Conservation (phyloP, 2,888 invertebrate species). For the Lochmaea capreae region DNA sequence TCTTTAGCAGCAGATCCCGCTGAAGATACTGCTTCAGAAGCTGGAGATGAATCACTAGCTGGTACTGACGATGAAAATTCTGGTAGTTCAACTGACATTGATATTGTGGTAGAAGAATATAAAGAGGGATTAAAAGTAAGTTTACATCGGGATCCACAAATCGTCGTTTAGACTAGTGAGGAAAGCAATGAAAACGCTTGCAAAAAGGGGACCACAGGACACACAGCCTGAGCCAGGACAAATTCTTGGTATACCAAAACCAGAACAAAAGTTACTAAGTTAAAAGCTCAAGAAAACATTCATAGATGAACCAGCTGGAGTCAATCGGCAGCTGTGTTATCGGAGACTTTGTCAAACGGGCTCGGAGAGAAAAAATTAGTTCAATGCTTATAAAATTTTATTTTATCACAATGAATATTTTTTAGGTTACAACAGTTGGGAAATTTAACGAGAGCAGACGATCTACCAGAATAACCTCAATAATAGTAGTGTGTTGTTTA, state of each 20-base stretch:
- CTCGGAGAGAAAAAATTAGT: too few relatives aligned
- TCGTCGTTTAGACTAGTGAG: too few relatives aligned
- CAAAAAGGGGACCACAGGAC: too few relatives aligned
- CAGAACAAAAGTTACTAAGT: too few relatives aligned
- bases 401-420: constrained; percentile 28
- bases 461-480: constrained; percentile 56
- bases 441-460: constrained; percentile 57
- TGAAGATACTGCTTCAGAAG: constrained; percentile 60
- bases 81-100: constrained; percentile 78
- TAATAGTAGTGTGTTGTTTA: constrained; percentile 55
- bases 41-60: constrained; percentile 57
- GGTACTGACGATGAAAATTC: constrained; percentile 67
- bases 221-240: too few relatives aligned
- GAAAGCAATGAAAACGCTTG: too few relatives aligned
- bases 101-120: constrained; percentile 82
- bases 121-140: constrained; percentile 75
- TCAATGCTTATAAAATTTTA: neutral
- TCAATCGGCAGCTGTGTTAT: too few relatives aligned
- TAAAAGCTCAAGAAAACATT: too few relatives aligned
- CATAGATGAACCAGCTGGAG: too few relatives aligned
- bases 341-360: too few relatives aligned
- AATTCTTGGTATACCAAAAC: too few relatives aligned
- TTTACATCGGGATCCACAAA: neutral
- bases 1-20: constrained; percentile 56
- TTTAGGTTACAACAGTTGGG: constrained; percentile 60